Base-by-base conservation (phyloP, 2,888 invertebrate genomes). In the Lampropteryx suffumata region DNA sequence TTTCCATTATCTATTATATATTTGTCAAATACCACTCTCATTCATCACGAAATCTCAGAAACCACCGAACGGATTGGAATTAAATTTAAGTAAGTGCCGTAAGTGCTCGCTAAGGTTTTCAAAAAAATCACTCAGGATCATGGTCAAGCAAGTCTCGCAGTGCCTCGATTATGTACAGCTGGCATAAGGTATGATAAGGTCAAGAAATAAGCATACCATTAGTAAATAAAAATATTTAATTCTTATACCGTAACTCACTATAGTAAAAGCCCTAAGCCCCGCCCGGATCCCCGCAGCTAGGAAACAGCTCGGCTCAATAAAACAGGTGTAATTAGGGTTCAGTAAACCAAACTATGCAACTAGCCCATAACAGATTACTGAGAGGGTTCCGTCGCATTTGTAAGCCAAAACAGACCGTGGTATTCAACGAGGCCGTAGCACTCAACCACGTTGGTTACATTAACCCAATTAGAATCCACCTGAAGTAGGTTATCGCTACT, bases 331-430 rank as follows among this genome's bases (percentile, higher is more conserved):
- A 55, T 61, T 42, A 45, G 54, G 62, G 57, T 50, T 60, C 59
- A 64, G 65, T 56, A 62, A 55, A 67, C 57, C 64, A 60, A 35
- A 35, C 35, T 53, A 35, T 66, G 69, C 69, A 64, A 69, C 81
- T 82, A 82, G 81, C 81, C 82, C 81, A 80, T 77, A 54, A 47
- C 64, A 65, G 65, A 57, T 45, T 40, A 33, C 55, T 65, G 67
- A 59, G 50, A 76, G 76, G 81, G 81, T 80, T 82, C 81, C 76
- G 66, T 69, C 79, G 50, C 76, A 69, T 54, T 44, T 42, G 53
- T 43, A 35, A 43, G 58, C 61, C 67, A 17, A 40, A 39, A 33
- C 8, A 28, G 53, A 48, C 53, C 36, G 39, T 29, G 53, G 53
- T n/a, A n/a, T n/a, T n/a, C n/a, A n/a, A n/a, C n/a, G n/a, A 28